These are phyloP conservation scores for Heliconius cydno DNA, from an alignment of 2,888 invertebrate genomes.

Conservation along the genomic window DNA sequence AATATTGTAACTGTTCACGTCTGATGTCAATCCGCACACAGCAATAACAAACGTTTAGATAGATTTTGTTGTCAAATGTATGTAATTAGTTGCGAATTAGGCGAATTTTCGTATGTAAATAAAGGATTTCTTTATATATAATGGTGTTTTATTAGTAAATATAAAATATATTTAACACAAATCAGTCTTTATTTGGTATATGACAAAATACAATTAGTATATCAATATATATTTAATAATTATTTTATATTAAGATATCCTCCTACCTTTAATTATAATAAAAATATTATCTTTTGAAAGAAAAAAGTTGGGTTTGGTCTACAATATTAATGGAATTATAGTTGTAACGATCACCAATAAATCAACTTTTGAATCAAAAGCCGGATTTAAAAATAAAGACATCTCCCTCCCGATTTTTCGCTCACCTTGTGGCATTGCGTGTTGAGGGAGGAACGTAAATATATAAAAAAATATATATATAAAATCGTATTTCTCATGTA, in stretches of 20 bases:
- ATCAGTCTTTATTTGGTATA: slow-evolving; percentile 25
- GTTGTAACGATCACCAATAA: too few species aligned
- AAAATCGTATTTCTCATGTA: too few species aligned
- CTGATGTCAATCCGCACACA: slow-evolving; percentile 38
- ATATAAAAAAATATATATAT: too few species aligned
- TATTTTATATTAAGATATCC: neutral
- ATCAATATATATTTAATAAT: neutral
- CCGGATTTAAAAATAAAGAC: too few species aligned
- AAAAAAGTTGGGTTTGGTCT: too few species aligned
- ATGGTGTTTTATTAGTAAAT: slow-evolving; percentile 57
- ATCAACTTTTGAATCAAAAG: too few species aligned
- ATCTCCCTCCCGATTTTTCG: too few species aligned
- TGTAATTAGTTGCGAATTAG: slow-evolving; percentile 80
- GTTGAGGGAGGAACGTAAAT: too few species aligned
- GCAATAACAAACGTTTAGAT: slow-evolving; percentile 67
- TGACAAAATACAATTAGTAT: neutral
- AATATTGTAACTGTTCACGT: neutral
- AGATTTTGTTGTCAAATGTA: slow-evolving; percentile 79
- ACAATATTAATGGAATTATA: too few species aligned
- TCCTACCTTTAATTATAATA: too few species aligned
- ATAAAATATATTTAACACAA: slow-evolving; percentile 9
- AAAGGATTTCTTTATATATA: slow-evolving; percentile 76
- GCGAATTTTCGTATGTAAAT: slow-evolving; percentile 82
- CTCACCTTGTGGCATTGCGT: too few species aligned
- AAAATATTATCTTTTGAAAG: too few species aligned